Conservation (phyloP, 2,113 vertebrate genomes). For the Peromyscus polionotus region DNA sequence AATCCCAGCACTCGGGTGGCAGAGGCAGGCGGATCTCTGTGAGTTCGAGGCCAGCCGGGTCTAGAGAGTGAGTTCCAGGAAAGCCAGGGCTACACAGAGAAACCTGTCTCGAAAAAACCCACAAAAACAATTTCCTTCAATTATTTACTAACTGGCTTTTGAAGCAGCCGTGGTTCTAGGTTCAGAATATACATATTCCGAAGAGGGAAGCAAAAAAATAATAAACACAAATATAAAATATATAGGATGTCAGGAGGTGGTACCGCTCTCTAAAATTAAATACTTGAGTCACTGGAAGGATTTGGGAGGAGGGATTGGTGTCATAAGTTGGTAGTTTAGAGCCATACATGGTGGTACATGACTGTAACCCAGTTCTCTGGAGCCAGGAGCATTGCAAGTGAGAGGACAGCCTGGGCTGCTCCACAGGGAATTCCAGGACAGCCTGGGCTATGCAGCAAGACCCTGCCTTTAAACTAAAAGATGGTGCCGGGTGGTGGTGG, state of each 20-base stretch:
- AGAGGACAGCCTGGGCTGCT: neutral
- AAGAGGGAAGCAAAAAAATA: neutral
- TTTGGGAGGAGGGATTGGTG: neutral
- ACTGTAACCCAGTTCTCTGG: neutral
- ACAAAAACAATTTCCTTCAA: neutral
- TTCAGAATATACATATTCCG: conserved; percentile 41
- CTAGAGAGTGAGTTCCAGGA: neutral
- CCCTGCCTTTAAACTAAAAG: neutral
- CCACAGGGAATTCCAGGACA: neutral
- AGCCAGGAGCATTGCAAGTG: neutral
- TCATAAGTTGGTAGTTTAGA: neutral
- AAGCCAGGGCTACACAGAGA: neutral
- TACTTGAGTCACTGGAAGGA: neutral
- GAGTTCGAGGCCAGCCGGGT: neutral
- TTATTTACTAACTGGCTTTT: conserved; percentile 19
- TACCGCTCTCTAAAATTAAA: neutral
- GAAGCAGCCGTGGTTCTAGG: neutral
- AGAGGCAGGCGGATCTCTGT: neutral
- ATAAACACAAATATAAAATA: neutral
- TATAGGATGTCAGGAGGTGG: neutral
- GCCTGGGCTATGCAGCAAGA: neutral
- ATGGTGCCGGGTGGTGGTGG: too few relatives aligned
- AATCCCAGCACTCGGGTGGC: neutral
- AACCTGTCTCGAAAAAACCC: neutral
- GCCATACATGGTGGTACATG: neutral